Conservation (phyloP, 2,113 vertebrate species). For the Prionailurus viverrinus region DNA sequence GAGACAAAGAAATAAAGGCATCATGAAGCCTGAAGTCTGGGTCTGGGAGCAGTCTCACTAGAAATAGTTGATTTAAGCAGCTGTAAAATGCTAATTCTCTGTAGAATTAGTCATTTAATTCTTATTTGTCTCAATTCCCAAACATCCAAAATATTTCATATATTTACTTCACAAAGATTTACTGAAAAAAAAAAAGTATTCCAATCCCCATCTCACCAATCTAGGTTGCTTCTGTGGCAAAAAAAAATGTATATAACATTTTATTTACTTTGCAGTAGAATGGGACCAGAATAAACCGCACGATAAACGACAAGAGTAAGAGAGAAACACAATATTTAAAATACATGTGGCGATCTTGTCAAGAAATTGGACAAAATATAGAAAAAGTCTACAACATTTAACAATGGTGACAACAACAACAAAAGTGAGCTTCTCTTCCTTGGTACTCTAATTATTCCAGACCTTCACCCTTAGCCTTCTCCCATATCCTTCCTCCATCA, state of each 20-base stretch:
- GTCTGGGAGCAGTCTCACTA: neutral
- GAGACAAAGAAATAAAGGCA: neutral
- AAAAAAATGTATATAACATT: neutral
- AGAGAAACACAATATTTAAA: neutral
- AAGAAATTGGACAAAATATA: neutral
- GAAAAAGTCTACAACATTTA: neutral
- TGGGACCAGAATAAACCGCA: too few relatives aligned
- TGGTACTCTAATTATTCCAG: neutral
- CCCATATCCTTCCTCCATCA: neutral
- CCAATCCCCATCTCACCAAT: neutral
- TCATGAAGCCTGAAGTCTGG: neutral
- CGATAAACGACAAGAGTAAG: neutral
- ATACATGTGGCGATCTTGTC: neutral
- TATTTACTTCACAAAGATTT: neutral
- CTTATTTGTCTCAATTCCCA: neutral
- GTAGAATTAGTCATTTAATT: conserved; percentile 18
- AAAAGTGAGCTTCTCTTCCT: neutral
- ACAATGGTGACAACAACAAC: neutral
- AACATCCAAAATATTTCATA: neutral
- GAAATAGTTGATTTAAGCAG: neutral
- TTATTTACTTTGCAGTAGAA: neutral
- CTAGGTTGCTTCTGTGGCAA: neutral
- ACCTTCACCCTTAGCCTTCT: accelerated
- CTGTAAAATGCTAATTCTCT: neutral
- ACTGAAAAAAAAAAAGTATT: neutral